A percentile compares a stretch with the other conserved stretches of the same genome.
phyloP scores from a whole-genome alignment of 2,888 invertebrate species.

The Oxycera nigricornis region DNA sequence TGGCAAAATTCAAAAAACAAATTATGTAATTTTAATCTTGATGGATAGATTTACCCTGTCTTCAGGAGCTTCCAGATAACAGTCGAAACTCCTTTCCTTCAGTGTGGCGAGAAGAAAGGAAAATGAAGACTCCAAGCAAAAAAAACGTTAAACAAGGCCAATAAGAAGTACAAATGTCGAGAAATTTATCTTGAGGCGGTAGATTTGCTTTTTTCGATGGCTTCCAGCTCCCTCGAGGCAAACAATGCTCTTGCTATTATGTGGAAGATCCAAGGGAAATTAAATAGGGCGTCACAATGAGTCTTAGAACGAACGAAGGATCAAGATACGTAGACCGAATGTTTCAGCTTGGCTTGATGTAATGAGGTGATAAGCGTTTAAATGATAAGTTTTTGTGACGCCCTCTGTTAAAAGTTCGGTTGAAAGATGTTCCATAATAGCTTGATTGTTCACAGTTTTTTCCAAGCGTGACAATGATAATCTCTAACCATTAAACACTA shows the following conservation, averaged over 20 bases:
- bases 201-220: constrained; percentile 18
- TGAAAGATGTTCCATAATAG: too few species aligned
- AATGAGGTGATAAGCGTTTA: constrained; percentile 13
- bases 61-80: background rate
- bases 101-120: background rate
- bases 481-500: too few species aligned
- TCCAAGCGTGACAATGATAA: too few species aligned
- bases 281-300: background rate
- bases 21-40: constrained; percentile 44
- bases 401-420: too few species aligned
- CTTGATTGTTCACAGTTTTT: too few species aligned
- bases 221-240: background rate
- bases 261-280: background rate
- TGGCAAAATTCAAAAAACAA: too few species aligned
- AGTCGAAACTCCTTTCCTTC: background rate
- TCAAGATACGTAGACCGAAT: background rate
- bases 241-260: background rate
- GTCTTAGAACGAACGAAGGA: background rate
- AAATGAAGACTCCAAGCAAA: background rate
- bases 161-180: constrained; percentile 36
- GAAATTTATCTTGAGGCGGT: constrained; percentile 33
- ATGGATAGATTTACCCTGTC: constrained; percentile 40
- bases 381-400: constrained; percentile 17
- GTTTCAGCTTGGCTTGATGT: background rate
- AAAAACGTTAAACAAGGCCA: constrained; percentile 13